A percentile compares a stretch with the other conserved stretches of the same genome.
These are phyloP conservation scores for Drosophila suzukii DNA, from an alignment of 1,140 invertebrate species.

Conservation along the genomic window DNA sequence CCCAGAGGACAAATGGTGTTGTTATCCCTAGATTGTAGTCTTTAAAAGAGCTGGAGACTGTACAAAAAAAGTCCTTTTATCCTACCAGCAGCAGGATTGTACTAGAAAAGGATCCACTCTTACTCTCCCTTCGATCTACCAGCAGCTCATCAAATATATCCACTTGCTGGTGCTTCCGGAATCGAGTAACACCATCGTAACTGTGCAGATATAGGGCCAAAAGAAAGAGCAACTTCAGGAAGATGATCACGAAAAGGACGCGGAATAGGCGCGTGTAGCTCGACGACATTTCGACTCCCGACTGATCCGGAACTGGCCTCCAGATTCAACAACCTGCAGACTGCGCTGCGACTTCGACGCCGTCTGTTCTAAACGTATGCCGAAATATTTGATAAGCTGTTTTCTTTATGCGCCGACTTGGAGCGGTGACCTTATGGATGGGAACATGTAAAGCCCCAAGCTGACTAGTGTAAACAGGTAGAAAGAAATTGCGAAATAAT, in stretches of 20 bases:
- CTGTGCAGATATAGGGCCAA: conserved; percentile 33
- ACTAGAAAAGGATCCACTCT: neutral
- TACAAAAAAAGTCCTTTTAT: too few relatives aligned
- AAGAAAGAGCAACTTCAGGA: conserved; percentile 50
- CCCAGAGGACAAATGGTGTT: too few relatives aligned
- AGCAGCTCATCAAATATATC: conserved; percentile 46
- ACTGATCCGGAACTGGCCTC: conserved; percentile 8
- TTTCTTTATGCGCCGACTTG: conserved; percentile 9
- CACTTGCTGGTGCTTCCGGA: neutral
- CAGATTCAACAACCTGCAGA: neutral
- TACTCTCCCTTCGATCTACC: conserved; percentile 47
- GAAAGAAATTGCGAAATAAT: too few relatives aligned
- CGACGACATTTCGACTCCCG: conserved; percentile 31
- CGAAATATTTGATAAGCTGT: conserved; percentile 59
- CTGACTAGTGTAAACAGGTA: too few relatives aligned
- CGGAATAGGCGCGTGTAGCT: conserved; percentile 45
- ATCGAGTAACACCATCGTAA: neutral
- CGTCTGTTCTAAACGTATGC: neutral
- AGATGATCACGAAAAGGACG: conserved; percentile 51
- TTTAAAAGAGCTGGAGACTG: too few relatives aligned
- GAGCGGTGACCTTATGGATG: conserved; percentile 8
- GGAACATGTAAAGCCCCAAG: neutral
- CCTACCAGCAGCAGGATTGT: too few relatives aligned
- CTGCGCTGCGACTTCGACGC: neutral
- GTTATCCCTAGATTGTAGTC: too few relatives aligned